These are phyloP conservation scores for Tetanocera ferruginea DNA, from an alignment of 2,888 invertebrate genomes.

Conservation along the genomic window DNA sequence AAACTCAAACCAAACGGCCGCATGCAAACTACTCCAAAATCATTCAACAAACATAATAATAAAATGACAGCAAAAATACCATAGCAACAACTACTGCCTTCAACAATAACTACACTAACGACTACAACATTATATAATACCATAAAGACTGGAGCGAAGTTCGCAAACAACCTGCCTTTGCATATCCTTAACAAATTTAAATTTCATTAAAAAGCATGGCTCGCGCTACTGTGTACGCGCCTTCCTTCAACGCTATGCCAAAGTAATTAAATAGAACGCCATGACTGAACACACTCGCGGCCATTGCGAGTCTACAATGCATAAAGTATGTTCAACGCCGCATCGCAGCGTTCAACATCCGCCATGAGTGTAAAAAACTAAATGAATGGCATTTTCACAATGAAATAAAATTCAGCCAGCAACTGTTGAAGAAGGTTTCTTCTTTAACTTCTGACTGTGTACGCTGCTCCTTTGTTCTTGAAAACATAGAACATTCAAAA, in stretches of 20 bases:
- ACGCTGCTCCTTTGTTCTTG: background rate
- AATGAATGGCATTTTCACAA: background rate
- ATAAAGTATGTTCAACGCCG: background rate
- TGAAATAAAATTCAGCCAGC: conserved; percentile 24
- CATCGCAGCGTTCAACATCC: background rate
- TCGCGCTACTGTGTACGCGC: conserved; percentile 34
- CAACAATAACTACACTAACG: background rate
- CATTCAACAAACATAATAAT: background rate
- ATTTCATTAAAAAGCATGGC: conserved; percentile 59
- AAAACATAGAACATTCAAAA: too few relatives aligned
- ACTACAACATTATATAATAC: background rate
- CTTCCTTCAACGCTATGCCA: background rate
- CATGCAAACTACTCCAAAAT: too few relatives aligned
- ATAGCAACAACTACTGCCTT: background rate
- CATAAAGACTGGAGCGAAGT: conserved; percentile 44
- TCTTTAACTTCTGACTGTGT: background rate
- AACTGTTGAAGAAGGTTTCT: background rate
- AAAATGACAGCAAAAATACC: background rate
- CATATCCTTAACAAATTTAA: conserved; percentile 65
- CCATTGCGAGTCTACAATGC: background rate
- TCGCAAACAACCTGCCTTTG: conserved; percentile 59
- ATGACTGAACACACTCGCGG: conserved; percentile 28
- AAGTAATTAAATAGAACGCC: conserved; percentile 33
- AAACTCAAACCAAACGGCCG: too few relatives aligned
- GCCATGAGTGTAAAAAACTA: background rate